These are phyloP conservation scores for Apotomis betuletana DNA, from an alignment of 2,888 invertebrate species.

Conservation along the genomic window DNA sequence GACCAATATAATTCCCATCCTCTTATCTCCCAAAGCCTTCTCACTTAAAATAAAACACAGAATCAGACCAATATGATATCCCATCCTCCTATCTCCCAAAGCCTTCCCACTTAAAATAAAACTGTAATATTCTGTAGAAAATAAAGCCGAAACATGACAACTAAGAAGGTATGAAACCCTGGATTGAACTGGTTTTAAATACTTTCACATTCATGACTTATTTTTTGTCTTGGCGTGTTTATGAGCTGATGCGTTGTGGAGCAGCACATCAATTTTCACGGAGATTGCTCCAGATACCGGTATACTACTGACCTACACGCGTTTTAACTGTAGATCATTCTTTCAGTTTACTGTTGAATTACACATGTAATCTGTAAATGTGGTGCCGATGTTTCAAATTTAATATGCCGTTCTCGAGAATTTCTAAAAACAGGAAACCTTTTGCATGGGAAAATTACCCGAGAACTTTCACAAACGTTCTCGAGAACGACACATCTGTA, in stretches of 20 bases:
- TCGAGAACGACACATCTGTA: no score
- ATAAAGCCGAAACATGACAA: not conserved
- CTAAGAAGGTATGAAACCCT: not conserved
- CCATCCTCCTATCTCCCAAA: not conserved
- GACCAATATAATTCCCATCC: not conserved
- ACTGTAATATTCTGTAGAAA: not conserved
- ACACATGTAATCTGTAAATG: not conserved
- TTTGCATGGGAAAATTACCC: no score
- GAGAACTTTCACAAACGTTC: no score
- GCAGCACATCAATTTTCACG: slow-evolving; percentile 26
- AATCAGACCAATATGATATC: no score
- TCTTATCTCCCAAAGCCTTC: not conserved
- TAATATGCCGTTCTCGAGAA: no score
- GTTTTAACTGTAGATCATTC: slow-evolving; percentile 7
- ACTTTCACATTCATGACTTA: slow-evolving; percentile 37
- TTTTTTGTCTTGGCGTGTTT: slow-evolving; percentile 26
- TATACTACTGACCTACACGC: slow-evolving; percentile 35
- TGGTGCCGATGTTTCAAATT: no score
- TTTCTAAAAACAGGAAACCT: no score
- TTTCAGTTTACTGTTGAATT: not conserved
- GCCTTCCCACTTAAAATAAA: not conserved
- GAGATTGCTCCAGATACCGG: slow-evolving; percentile 14
- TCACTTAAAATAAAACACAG: not conserved
- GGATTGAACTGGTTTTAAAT: slow-evolving; percentile 19
- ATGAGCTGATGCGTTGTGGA: slow-evolving; percentile 10